Evolutionary conservation across 2,888 invertebrate species (phyloP).

Genomic region (Meghimatium bilineatum): DNA sequence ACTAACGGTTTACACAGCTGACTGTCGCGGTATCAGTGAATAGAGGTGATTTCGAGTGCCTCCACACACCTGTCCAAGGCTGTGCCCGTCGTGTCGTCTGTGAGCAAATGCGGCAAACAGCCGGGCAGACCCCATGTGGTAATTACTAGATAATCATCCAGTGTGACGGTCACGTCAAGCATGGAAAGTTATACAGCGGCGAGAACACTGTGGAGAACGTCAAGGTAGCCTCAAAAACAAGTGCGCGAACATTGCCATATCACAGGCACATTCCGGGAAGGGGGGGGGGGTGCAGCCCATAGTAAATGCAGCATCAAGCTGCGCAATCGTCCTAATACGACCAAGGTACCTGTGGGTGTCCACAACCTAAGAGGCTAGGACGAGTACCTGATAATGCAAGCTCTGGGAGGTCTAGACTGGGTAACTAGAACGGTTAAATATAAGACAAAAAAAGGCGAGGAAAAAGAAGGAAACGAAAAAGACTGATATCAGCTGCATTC

Average conservation of each 20-base stretch:
- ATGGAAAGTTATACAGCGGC: neutral
- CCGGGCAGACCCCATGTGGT: neutral
- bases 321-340: neutral
- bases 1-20: neutral
- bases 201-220: neutral
- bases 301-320: neutral
- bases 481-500: neutral
- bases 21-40: neutral
- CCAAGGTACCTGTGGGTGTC: neutral
- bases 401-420: neutral
- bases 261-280: neutral
- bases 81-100: too few relatives aligned
- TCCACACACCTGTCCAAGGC: neutral
- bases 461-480: neutral
- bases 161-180: neutral
- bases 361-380: slow-evolving; percentile 6
- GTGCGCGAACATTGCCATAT: slow-evolving; percentile 2
- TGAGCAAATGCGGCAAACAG: neutral
- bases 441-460: neutral
- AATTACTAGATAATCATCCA: neutral
- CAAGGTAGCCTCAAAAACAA: neutral
- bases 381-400: neutral
- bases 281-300: slow-evolving; percentile 4
- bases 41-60: neutral
- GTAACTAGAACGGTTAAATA: neutral